phyloP scores from a whole-genome alignment of 1,140 invertebrate genomes.

The Periplaneta americana region DNA sequence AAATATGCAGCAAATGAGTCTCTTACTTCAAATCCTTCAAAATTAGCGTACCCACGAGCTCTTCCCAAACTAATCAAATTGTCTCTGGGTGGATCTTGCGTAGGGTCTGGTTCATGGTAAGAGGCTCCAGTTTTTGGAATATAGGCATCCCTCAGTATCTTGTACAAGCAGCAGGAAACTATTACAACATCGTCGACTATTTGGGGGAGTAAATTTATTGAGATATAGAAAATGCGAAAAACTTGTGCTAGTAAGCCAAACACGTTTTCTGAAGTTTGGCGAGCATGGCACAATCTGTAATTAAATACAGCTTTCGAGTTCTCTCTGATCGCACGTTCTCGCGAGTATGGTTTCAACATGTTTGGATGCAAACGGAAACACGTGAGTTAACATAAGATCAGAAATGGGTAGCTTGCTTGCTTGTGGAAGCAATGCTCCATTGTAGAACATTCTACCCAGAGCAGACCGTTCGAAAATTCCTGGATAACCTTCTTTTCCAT shows the following conservation, averaged over 20 bases:
- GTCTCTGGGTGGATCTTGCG: neutral
- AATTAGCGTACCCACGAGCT: neutral
- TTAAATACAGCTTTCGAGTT: conserved; percentile 21
- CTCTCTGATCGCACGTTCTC: conserved; percentile 21
- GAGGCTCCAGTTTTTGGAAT: conserved; percentile 4
- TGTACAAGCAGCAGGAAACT: conserved; percentile 10
- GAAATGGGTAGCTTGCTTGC: neutral
- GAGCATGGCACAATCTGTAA: neutral
- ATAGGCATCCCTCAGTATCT: conserved; percentile 18
- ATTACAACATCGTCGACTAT: neutral
- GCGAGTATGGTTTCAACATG: conserved; percentile 32
- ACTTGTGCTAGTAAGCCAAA: neutral
- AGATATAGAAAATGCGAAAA: neutral
- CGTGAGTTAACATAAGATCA: conserved; percentile 24
- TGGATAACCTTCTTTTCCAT: conserved; percentile 5
- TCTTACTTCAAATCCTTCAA: neutral
- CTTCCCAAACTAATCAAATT: neutral
- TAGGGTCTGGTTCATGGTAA: neutral
- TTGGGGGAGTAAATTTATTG: conserved; percentile 3
- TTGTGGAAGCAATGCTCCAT: neutral
- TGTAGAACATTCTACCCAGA: too few species aligned
- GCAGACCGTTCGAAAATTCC: too few species aligned
- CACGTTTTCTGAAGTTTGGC: neutral
- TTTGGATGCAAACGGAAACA: conserved; percentile 29
- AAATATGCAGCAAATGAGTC: neutral